A percentile compares a stretch with the other conserved stretches of the same genome.
phyloP scores from a whole-genome alignment of 2,797 vertebrate species.

The Acestrorhynchus altus region DNA sequence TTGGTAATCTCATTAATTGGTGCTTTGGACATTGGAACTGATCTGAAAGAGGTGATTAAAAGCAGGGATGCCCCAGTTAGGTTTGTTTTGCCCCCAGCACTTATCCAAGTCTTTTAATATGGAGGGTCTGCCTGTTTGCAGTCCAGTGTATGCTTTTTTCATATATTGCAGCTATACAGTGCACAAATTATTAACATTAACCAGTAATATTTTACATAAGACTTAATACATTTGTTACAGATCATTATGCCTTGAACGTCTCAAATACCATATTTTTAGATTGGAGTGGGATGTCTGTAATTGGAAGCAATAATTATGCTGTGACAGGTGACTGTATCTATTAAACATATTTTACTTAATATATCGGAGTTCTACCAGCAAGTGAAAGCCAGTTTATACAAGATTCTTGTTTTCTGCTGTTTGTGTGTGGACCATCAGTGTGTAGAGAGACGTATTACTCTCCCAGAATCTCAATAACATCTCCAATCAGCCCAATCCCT shows the following conservation, averaged over 20 bases:
- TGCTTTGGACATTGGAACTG: no score
- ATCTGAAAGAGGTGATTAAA: no score
- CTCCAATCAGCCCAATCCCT: constrained; percentile 70
- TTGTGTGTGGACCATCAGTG: constrained; percentile 56
- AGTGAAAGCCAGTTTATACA: constrained; percentile 30
- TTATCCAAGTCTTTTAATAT: no score
- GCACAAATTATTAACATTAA: no score
- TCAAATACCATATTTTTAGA: not conserved
- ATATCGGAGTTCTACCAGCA: not conserved
- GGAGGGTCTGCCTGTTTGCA: no score
- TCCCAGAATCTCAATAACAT: constrained; percentile 78
- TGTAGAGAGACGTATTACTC: constrained; percentile 67
- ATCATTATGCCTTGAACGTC: not conserved
- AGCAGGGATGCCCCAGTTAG: no score
- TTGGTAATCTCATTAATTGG: no score
- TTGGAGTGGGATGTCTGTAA: not conserved
- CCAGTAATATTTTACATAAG: no score
- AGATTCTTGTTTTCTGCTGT: constrained; percentile 40
- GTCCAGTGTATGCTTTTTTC: no score
- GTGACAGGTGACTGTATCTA: not conserved
- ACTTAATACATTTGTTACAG: not conserved
- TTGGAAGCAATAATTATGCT: not conserved
- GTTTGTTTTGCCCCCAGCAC: no score
- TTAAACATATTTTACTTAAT: not conserved
- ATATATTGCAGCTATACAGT: no score